Base-by-base conservation (phyloP, 92 coral and sea anemone species). In the Porites lobata region DNA sequence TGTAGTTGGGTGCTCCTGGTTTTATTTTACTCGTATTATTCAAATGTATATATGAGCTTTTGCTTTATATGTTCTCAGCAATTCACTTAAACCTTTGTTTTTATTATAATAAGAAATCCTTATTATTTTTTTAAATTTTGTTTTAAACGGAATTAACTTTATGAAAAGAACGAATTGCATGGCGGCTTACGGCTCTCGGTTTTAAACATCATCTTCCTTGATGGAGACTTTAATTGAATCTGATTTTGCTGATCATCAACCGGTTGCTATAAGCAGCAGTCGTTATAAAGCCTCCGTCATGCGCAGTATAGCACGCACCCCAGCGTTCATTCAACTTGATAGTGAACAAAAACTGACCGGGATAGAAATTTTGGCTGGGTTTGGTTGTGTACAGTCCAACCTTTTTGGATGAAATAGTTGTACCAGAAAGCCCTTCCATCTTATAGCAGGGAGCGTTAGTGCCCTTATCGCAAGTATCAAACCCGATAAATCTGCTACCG, bases 241-340 rank as follows among this genome's bases (percentile, higher is more conserved):
- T 84, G 71, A 89, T 89, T 18, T 89, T 84, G 17, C 85, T 78
- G 62, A 85, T 62, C 62, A 61, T 73, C 65, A 89, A 63, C 24
- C 68, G 86, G 24, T 57, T 83, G 29, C 29, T 53, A 43, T 84
- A 89, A n/a, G 32, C 51, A 47, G 61, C 80, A 8, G 73, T 50
- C 29, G 65, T 77, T 9, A 56, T 65, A 29, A 77, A 78, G 4
- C 92, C 92, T 15, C 81, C 92, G 76, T 89, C 89, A 50, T 89
- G 92, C 21, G 81, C 58, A 20, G 89, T 89, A 70, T 84, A 89
- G 57, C 92, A 89, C 50, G 88, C 67, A 9, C 88, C 92, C 92
- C 92, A 83, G 77, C 80, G 89, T 29, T 77, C 92, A 78, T 58
- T 20, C 53, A 86, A 53, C 68, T 78, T 89, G 38, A 89, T 64